These are phyloP conservation scores for Marmota monax DNA, from an alignment of 2,113 vertebrate species.

Conservation along the genomic window DNA sequence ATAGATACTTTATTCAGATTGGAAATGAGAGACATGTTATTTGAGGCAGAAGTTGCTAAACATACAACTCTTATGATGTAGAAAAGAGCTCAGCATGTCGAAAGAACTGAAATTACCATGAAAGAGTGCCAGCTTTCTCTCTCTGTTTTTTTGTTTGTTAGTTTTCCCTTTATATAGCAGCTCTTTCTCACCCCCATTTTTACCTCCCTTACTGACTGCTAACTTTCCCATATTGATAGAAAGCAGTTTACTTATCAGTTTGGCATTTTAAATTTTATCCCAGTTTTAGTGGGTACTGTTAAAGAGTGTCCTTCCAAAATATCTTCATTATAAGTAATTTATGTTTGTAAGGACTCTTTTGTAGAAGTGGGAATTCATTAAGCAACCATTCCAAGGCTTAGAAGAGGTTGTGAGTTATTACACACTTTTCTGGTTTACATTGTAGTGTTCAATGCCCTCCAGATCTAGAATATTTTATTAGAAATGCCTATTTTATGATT, in stretches of 20 bases:
- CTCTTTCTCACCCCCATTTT: not conserved
- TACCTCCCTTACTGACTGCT: not conserved
- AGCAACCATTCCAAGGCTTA: not conserved
- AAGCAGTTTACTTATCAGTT: not conserved
- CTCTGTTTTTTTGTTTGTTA: not conserved
- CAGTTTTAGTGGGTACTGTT: not conserved
- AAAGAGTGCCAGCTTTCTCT: not conserved
- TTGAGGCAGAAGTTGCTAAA: not conserved
- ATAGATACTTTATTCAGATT: not conserved
- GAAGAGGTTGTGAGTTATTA: not conserved
- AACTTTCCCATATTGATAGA: not conserved
- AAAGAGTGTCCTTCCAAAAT: not conserved
- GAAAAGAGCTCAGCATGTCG: not conserved
- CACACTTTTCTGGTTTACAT: not conserved
- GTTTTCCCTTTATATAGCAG: not conserved
- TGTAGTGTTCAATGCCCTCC: not conserved
- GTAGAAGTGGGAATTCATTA: not conserved
- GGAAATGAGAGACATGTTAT: not conserved
- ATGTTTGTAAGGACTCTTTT: not conserved
- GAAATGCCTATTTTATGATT: not conserved
- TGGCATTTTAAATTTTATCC: not conserved
- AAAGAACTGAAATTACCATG: not conserved
- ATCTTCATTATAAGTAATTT: not conserved
- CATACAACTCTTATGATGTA: not conserved
- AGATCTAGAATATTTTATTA: not conserved